phyloP scores from a whole-genome alignment of 2,113 vertebrate genomes.

The Junco hyemalis region DNA sequence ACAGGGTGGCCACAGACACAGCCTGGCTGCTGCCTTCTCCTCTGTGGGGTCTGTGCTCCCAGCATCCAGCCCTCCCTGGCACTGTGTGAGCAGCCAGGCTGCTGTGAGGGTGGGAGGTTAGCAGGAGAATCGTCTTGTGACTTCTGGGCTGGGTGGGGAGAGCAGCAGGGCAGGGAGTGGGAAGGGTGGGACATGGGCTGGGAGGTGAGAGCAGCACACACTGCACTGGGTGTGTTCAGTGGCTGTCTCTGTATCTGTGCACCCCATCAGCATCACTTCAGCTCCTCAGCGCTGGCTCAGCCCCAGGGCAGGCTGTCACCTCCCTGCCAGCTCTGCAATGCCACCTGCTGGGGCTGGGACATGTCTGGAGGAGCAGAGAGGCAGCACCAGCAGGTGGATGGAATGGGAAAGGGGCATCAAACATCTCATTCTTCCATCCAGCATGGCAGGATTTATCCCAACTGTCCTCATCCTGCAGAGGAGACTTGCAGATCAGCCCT shows the following conservation, averaged over 20 bases:
- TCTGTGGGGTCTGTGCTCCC: fast-evolving
- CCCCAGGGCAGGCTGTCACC: not conserved
- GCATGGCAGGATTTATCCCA: not conserved
- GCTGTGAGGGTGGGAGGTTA: not conserved
- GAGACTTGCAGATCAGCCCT: not conserved
- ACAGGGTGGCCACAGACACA: fast-evolving
- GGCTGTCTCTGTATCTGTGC: not conserved
- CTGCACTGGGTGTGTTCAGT: fast-evolving
- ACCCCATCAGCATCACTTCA: not conserved
- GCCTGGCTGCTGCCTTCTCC: not conserved
- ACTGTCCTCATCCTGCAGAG: not conserved
- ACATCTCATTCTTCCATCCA: not conserved
- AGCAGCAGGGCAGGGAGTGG: not conserved
- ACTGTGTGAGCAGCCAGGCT: fast-evolving
- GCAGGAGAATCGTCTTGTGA: not conserved
- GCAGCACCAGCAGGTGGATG: not conserved
- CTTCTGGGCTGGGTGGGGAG: not conserved
- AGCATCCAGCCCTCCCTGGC: not conserved
- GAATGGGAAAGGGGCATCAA: not conserved
- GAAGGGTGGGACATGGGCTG: fast-evolving
- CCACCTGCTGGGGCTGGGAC: not conserved
- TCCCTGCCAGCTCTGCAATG: not conserved
- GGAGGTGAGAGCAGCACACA: not conserved
- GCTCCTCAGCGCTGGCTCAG: not conserved
- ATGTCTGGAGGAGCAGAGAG: not conserved